A percentile compares a stretch with the other conserved stretches of the same genome.
These are phyloP conservation scores for Cynopterus brachyotis DNA, from an alignment of 2,113 vertebrate genomes.

Conservation along the genomic window DNA sequence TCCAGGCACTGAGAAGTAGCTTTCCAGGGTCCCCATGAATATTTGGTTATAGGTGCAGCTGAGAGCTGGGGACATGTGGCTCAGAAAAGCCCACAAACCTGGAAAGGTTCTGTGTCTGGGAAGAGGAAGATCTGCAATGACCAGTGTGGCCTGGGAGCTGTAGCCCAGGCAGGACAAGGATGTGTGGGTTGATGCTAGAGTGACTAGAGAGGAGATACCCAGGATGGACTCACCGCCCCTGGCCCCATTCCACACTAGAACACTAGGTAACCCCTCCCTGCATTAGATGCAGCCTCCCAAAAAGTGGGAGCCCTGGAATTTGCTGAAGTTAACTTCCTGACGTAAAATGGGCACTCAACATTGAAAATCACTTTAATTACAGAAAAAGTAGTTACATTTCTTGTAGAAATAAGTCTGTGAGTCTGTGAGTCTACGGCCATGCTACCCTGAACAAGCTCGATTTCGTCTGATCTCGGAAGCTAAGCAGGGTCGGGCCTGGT, in stretches of 20 bases:
- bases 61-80: background rate
- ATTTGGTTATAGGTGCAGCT: background rate
- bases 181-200: background rate
- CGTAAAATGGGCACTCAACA: background rate
- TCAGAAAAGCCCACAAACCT: background rate
- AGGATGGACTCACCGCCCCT: fast-evolving
- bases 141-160: background rate
- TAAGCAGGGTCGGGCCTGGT: no score
- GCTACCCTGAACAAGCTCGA: no score
- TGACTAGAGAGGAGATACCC: background rate
- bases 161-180: background rate
- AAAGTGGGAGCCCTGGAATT: background rate
- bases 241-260: no score
- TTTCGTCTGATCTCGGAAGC: no score
- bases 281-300: background rate
- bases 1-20: background rate
- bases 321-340: background rate
- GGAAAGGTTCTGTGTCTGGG: background rate
- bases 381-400: background rate
- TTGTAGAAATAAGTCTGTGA: background rate
- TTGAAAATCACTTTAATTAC: background rate
- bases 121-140: background rate
- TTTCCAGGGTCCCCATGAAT: fast-evolving
- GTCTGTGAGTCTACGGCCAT: no score
- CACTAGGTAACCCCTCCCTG: background rate